Conservation (phyloP, 2,113 vertebrate species). For the Cochlearius cochlearius region DNA sequence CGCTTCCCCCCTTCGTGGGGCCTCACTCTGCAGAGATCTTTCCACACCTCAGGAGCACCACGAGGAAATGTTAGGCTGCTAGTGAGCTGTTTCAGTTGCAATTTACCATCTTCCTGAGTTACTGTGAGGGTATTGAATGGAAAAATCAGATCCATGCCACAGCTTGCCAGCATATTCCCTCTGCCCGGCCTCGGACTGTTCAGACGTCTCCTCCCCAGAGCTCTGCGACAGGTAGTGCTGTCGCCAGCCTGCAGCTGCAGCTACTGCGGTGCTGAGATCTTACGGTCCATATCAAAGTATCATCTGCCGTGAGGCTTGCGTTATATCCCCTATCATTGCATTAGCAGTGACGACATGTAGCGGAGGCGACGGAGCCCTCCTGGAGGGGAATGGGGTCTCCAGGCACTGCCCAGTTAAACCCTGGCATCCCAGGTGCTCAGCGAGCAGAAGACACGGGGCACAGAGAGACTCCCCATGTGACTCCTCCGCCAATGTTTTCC, state of each 20-base stretch:
- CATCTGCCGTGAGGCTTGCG: background rate
- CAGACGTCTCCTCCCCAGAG: background rate
- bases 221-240: background rate
- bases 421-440: background rate
- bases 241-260: background rate
- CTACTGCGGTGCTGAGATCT: background rate
- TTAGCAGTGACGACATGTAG: accelerated
- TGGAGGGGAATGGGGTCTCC: background rate
- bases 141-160: conserved; percentile 31
- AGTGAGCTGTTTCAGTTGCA: conserved; percentile 50
- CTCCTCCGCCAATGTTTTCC: background rate
- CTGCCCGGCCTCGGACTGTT: background rate
- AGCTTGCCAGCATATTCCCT: background rate
- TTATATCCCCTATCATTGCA: background rate
- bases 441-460: accelerated
- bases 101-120: conserved; percentile 39
- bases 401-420: background rate
- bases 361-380: background rate
- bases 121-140: background rate
- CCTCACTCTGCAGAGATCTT: conserved; percentile 49
- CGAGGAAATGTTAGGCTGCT: conserved; percentile 16
- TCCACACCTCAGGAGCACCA: conserved; percentile 36
- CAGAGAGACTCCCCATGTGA: accelerated
- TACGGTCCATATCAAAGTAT: background rate
- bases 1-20: background rate